Evolutionary conservation across 1,140 invertebrate genomes (phyloP), one percentile per base, ranked within the genome.

Genomic region (Temnothorax nylanderi): DNA sequence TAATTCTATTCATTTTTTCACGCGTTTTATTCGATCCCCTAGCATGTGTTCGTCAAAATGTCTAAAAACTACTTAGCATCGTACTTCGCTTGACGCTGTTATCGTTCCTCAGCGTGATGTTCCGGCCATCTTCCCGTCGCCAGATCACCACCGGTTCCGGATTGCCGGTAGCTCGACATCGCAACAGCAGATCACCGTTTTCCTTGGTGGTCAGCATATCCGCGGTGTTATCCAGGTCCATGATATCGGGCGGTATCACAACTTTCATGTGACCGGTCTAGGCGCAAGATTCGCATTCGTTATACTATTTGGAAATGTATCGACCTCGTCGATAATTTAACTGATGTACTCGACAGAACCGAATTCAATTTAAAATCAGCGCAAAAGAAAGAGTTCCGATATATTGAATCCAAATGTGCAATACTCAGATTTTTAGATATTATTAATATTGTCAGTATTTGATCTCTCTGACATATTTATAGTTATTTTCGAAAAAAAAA

Each of bases 221-320:
- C n/a, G 89, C 78, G 2, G 90, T 93, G 89, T 93, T 93, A 72
- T 97, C 96, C 51, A 89, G 72, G 84, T 96, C 94, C 69, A 97
- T 95, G 87, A 98, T 98, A 93, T 98, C 98, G 34, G 98, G 97
- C 21, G 98, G 97, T 89, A 98, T 98, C 85, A 98, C 97, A 71
- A 98, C 98, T 86, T 97, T 96, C 92, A 98, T 96, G 91, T 97
- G 96, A 56, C 97, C 98, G 95, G 97, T 97, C 98, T 98, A 51
- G 32, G 60, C 18, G 47, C 44, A 90, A 86, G 44, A 51, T 77
- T 44, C 47, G 65, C 56, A 74, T 64, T 84, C 62, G 11, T 87
- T 26, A 26, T 56, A 34, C 21, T 4, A 11, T 8, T 11, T 13
- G 26, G 16, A 51, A 54, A 88, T 76, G n/a, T 54, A 26, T 11